Base-by-base conservation (phyloP, 2,888 invertebrate genomes). In the Polydrusus cervinus region DNA sequence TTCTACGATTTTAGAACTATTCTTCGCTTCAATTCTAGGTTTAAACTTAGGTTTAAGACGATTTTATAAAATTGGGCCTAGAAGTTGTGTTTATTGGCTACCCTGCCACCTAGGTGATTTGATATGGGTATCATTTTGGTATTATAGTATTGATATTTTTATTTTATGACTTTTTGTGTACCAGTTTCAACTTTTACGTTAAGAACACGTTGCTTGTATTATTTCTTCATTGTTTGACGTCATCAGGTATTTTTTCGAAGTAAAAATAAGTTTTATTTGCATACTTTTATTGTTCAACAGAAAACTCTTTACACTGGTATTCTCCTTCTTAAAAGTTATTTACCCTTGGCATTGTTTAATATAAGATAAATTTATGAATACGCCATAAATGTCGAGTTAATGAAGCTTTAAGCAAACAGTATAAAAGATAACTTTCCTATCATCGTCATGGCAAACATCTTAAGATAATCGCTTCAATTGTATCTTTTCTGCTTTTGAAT, bases 361-460 rank as follows among this genome's bases (percentile, higher is more conserved):
- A 47, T 74, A 61, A 72, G 74, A 77, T 74, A 73, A 74, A 74
- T 71, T 74, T 71, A 77, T 77, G 77, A 77, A 77, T 74, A 67
- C 71, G 45, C 70, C 55, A 74, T 77, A 77, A 74, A 74, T 67
- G 77, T 74, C 77, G 53, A 77, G 74, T 68, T 77, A 77, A 77
- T 77, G 77, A 73, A 74, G 68, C 71, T 49, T 53, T 30, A 18
- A 60, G 64, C 62, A 77, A 77, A 77, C 77, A 77, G 68, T 53
- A 71, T 71, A 65, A 74, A 73, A 74, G 74, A 76, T 76, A 76
- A 74, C 73, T 73, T 76, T 76, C 61, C 55, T 66, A 66, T 76
- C 69, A 62, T 76, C 70, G 57, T 57, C 71, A 61, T 30, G 70
- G 71, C 65, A 76, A 76, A 76, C 70, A 76, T 71, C 73, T 70